A percentile compares a stretch with the other conserved stretches of the same genome.
Conservation (phyloP, 2,113 vertebrate species). For the Albula goreensis region DNA sequence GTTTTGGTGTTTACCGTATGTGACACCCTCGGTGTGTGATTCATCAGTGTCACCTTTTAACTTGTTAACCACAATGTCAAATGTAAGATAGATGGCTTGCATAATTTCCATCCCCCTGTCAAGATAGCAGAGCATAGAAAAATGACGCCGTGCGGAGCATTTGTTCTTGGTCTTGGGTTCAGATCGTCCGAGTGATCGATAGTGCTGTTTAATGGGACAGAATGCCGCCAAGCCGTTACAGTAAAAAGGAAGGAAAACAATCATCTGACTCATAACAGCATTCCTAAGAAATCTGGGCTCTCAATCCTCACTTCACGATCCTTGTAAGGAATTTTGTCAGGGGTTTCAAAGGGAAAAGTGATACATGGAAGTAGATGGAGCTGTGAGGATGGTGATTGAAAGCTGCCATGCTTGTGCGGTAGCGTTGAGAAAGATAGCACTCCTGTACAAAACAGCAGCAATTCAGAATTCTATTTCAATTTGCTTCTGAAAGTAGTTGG, state of each 20-base stretch:
- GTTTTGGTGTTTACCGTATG: neutral
- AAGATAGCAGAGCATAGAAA: neutral
- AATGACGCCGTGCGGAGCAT: neutral
- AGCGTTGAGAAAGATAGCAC: neutral
- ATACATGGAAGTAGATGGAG: neutral
- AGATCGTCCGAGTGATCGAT: constrained; percentile 32
- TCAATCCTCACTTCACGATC: neutral
- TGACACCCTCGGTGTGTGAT: neutral
- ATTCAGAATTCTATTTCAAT: too few species aligned
- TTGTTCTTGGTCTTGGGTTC: constrained; percentile 19
- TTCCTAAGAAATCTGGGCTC: neutral
- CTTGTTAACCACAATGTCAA: constrained; percentile 15
- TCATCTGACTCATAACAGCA: neutral
- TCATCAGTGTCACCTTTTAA: constrained; percentile 17
- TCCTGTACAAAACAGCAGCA: neutral
- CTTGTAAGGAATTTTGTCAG: neutral
- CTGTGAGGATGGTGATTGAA: neutral
- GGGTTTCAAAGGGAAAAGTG: neutral
- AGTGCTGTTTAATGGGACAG: constrained; percentile 12
- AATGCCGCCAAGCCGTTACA: neutral
- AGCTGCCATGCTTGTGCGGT: neutral
- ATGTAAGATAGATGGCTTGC: constrained; percentile 29
- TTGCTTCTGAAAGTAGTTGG: too few species aligned
- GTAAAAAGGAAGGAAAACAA: neutral
- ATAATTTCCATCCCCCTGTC: constrained; percentile 4